phyloP scores from a whole-genome alignment of 2,888 invertebrate species.

The Pristionchus maxplancki region DNA sequence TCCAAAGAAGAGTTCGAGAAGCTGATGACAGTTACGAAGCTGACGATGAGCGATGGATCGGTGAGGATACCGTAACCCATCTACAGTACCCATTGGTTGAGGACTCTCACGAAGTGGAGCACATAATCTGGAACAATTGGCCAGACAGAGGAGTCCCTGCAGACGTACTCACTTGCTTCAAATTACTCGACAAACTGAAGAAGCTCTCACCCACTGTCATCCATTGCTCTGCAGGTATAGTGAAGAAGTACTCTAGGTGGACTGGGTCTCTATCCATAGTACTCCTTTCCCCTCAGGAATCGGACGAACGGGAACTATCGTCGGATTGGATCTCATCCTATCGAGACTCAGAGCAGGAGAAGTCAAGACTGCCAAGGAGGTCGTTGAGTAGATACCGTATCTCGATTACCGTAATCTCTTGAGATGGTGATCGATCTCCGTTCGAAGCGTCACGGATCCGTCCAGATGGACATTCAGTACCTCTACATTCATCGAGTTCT shows the following conservation, averaged over 20 bases:
- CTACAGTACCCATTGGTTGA: neutral
- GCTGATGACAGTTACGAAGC: conserved; percentile 57
- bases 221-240: conserved; percentile 52
- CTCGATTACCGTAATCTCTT: conserved; percentile 3
- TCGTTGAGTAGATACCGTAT: neutral
- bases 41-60: conserved; percentile 58
- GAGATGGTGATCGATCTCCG: conserved; percentile 63
- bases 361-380: conserved; percentile 45
- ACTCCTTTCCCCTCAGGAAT: conserved; percentile 17
- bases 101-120: conserved; percentile 47
- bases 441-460: conserved; percentile 61
- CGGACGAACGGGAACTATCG: conserved; percentile 51
- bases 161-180: conserved; percentile 26
- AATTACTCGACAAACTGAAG: conserved; percentile 41
- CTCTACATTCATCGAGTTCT: conserved; percentile 65
- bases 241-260: no score
- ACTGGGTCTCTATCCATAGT: neutral
- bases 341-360: conserved; percentile 22
- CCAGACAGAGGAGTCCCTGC: conserved; percentile 50
- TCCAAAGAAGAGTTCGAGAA: conserved; percentile 63
- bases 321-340: conserved; percentile 38
- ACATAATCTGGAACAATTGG: conserved; percentile 53
- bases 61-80: neutral
- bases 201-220: conserved; percentile 47
- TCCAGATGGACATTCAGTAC: conserved; percentile 67